These are phyloP conservation scores for Lepidurus couesii DNA, from an alignment of 1,140 invertebrate species.

Conservation along the genomic window DNA sequence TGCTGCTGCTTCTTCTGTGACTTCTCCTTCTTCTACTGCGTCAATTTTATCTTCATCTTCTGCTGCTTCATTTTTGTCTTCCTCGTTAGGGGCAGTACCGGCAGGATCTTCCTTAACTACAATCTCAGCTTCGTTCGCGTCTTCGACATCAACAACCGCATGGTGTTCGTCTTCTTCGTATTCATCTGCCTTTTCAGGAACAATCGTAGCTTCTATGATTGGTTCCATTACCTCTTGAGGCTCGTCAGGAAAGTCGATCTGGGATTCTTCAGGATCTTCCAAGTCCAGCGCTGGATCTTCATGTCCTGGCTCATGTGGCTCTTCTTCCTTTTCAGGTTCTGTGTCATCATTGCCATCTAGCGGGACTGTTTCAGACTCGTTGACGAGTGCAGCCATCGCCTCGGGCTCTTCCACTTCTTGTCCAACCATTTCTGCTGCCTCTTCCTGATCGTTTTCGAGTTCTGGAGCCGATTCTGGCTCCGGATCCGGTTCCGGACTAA, in stretches of 20 bases:
- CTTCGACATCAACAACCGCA: constrained; percentile 37
- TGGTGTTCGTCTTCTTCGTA: constrained; percentile 10
- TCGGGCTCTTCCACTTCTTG: constrained; percentile 21
- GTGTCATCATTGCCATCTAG: background rate
- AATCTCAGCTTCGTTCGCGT: constrained; percentile 34
- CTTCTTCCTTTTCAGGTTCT: constrained; percentile 23
- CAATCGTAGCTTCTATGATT: background rate
- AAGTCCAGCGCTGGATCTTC: background rate
- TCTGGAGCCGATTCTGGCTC: background rate
- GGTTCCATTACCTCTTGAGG: background rate
- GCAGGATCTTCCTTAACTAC: constrained; percentile 14
- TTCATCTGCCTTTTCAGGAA: background rate
- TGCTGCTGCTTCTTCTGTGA: background rate
- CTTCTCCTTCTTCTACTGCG: background rate
- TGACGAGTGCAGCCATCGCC: background rate
- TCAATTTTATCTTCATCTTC: background rate
- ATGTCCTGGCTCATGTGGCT: background rate
- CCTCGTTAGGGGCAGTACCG: background rate
- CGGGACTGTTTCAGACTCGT: background rate
- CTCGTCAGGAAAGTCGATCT: background rate
- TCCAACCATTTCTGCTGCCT: constrained; percentile 5
- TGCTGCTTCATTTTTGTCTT: background rate
- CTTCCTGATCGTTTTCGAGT: background rate
- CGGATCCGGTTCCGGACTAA: background rate
- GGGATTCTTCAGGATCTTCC: constrained; percentile 22